Base-by-base conservation (phyloP, 2,888 invertebrate species). In the Coremacera marginata region DNA sequence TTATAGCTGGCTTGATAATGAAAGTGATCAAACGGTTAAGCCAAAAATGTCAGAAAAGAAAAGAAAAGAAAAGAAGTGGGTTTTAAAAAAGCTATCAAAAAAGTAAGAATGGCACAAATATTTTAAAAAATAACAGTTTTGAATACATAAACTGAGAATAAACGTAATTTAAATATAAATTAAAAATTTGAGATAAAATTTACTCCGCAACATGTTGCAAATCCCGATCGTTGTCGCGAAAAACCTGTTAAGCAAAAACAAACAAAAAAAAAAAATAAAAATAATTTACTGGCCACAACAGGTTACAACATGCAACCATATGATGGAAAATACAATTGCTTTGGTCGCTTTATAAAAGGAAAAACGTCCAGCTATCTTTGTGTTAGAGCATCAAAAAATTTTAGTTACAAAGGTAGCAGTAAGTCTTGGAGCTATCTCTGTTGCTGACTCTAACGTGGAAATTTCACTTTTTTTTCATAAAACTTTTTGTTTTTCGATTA, bases 1-100 rank as follows among this genome's bases (percentile, higher is more conserved):
- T 52, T 65, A 73, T 72, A 72, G 63, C 72, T n/a, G 72, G 72
- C 51, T 31, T 51, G 49, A 7, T n/a, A 72, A 62, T 62, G 62
- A 72, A 72, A 72, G 62, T 62, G 72, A 25, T 72, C 22, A 27
- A 51, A 8, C 51, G 27, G 22, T 7, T 14, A 57, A 9, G 5
- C n/a, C n/a, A 49, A n/a, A 62, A 44, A 27, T 16, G n/a, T 7
- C 22, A 11, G 27, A 16, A 52, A 8, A 34, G 9, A 37, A 31
- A 27, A 52, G 31, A 34, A 9, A 16, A 0, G n/a, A 37, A 65
- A 27, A 16, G 65, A 65, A 9, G 0, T 31, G n/a, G 19, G 19
- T n/a, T 2, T 9, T 3, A 27, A 63, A n/a, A 37, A 65, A 44
- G 22, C 7, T 5, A 3, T 31, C 19, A 22, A 19, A 25, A 4